These are phyloP conservation scores for Lycaon pictus DNA, from an alignment of 2,113 vertebrate genomes.

Conservation along the genomic window DNA sequence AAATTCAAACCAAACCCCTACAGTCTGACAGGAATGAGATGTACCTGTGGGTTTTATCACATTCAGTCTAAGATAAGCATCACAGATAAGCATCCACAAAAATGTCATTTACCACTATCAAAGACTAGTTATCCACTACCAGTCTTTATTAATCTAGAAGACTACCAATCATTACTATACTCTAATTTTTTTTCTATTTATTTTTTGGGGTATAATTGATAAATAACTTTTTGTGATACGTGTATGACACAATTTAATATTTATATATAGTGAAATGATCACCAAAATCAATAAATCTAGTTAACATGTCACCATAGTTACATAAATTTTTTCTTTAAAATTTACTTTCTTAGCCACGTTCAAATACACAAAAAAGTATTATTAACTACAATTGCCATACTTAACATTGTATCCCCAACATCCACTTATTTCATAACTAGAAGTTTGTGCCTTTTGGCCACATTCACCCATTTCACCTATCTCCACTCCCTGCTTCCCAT, in stretches of 20 bases:
- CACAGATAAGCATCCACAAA: background rate
- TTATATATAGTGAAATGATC: background rate
- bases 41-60: background rate
- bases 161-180: background rate
- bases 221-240: background rate
- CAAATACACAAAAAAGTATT: background rate
- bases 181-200: constrained; percentile 26
- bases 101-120: background rate
- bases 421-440: background rate
- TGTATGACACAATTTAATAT: background rate
- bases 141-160: constrained; percentile 44
- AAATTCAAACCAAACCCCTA: background rate
- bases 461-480: background rate
- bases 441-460: background rate
- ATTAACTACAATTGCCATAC: background rate
- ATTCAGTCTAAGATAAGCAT: background rate
- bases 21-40: background rate
- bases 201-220: background rate
- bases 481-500: background rate
- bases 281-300: background rate
- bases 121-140: background rate
- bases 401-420: background rate
- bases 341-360: background rate
- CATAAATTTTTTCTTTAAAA: background rate
- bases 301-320: background rate